Base-by-base conservation (phyloP, 1,140 invertebrate species). In the Leptoteleia sp. region DNA sequence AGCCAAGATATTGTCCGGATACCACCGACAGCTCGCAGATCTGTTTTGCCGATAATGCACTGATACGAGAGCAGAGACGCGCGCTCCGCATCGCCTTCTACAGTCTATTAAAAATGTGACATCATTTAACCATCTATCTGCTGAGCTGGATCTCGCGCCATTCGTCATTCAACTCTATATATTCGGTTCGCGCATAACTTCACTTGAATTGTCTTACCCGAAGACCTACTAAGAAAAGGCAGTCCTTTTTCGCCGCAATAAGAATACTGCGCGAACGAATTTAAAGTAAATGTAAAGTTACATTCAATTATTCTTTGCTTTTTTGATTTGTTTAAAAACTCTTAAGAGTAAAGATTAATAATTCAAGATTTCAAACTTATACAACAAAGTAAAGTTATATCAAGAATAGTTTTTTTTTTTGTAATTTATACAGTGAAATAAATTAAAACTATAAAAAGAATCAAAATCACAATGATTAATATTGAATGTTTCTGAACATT, bases 1-100 rank as follows among this genome's bases (percentile, higher is more conserved):
- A 67, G 73, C 78, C 76, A 61, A 86, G 84, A 86, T 86, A 86
- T 83, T 82, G 79, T 85, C 79, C 47, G 62, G 79, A 86, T 85
- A 85, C 68, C 79, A 82, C 75, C 62, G 83, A 84, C 81, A 84
- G 82, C 80, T 82, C 61, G 54, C 73, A 85, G 84, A 85, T 85
- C 83, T 84, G 79, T 85, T 83, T 80, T 68, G 43, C 71, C 61
- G 84, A 85, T 85, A 85, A 71, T 76, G 45, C 40, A 76, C 42
- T 70, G 81, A 85, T 84, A 77, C 38, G 45, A 72, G 40, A 43
- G 71, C 64, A 59, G 64, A 65, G 45, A 52, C 45, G 67, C 59
- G 59, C 75, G 45, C 64, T 50, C 31, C 27, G 37, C 76, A 68
- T 57, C 79, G 61, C 48, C 55, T 61, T 62, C 61, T 76, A 47